Conservation (phyloP, 2,888 invertebrate species). For the Cenopis cana region DNA sequence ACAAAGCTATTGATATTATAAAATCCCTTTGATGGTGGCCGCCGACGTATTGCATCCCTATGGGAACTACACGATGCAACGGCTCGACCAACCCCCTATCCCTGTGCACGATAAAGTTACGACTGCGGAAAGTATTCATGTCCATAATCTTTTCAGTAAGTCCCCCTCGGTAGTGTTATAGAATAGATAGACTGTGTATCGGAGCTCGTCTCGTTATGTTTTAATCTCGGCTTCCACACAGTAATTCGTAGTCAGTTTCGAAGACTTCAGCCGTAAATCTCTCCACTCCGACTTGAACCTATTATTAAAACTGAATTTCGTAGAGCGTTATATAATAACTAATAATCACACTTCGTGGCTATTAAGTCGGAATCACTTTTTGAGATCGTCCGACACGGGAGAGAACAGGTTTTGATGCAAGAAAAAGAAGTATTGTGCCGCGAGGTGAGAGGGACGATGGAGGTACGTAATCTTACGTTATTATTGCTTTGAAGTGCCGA, state of each 20-base stretch:
- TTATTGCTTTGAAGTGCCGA: slow-evolving; percentile 78
- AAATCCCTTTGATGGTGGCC: slow-evolving; percentile 76
- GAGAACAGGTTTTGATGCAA: slow-evolving; percentile 75
- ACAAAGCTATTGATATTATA: slow-evolving; percentile 80
- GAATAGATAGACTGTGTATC: slow-evolving; percentile 1
- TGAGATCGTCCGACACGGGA: slow-evolving; percentile 70
- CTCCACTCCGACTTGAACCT: slow-evolving; percentile 47
- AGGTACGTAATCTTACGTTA: slow-evolving; percentile 75
- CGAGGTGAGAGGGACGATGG: slow-evolving; percentile 66
- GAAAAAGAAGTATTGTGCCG: slow-evolving; percentile 71
- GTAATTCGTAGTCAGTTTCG: slow-evolving; percentile 37
- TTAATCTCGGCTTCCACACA: slow-evolving; percentile 30
- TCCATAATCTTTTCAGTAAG: slow-evolving; percentile 23
- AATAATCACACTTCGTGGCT: slow-evolving; percentile 78
- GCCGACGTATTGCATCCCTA: slow-evolving; percentile 62
- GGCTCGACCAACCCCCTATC: slow-evolving; percentile 45
- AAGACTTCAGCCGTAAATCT: slow-evolving; percentile 54
- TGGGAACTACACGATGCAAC: slow-evolving; percentile 54
- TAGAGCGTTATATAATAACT: slow-evolving; percentile 66
- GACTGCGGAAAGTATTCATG: slow-evolving; percentile 29
- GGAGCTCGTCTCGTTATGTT: slow-evolving; percentile 19
- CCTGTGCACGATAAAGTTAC: slow-evolving; percentile 31
- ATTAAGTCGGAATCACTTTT: slow-evolving; percentile 76
- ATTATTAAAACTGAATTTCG: slow-evolving; percentile 65
- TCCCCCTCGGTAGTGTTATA: slow-evolving; percentile 6